Conservation (phyloP, 2,113 vertebrate genomes). For the Trogon surrucura region DNA sequence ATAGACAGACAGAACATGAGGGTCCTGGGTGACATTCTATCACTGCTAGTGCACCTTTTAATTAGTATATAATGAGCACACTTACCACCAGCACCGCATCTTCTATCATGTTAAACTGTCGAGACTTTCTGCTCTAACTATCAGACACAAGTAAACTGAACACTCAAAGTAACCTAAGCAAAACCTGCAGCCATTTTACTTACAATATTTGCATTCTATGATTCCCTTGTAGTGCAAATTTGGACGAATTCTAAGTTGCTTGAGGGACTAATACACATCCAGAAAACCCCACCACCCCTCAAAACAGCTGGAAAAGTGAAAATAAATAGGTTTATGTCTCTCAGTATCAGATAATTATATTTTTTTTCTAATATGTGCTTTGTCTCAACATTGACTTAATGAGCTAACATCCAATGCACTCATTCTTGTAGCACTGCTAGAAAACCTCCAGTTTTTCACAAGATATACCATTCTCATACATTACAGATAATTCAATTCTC, state of each 20-base stretch:
- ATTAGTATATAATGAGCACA: constrained; percentile 70
- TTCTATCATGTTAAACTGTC: constrained; percentile 67
- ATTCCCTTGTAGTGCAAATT: not conserved
- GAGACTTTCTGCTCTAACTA: constrained; percentile 63
- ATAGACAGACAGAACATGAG: constrained; percentile 43
- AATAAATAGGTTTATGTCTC: not conserved
- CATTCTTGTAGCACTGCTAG: not conserved
- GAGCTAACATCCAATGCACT: not conserved
- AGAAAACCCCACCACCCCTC: not conserved
- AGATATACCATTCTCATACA: not conserved
- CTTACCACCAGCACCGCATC: constrained; percentile 55
- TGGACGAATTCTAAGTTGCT: not conserved
- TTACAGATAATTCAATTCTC: not conserved
- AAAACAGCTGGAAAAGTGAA: not conserved
- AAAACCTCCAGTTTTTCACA: not conserved
- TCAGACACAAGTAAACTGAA: constrained; percentile 62
- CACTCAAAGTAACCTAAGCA: constrained; percentile 63
- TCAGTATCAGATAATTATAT: not conserved
- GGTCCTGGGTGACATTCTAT: constrained; percentile 56
- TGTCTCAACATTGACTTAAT: not conserved
- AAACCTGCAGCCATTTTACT: constrained; percentile 34
- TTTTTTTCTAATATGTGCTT: not conserved
- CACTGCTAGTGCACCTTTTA: constrained; percentile 65
- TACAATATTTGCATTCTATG: not conserved
- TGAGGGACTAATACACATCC: not conserved